Conservation (phyloP, 2,888 invertebrate genomes). For the Heterodera filipjevi region DNA sequence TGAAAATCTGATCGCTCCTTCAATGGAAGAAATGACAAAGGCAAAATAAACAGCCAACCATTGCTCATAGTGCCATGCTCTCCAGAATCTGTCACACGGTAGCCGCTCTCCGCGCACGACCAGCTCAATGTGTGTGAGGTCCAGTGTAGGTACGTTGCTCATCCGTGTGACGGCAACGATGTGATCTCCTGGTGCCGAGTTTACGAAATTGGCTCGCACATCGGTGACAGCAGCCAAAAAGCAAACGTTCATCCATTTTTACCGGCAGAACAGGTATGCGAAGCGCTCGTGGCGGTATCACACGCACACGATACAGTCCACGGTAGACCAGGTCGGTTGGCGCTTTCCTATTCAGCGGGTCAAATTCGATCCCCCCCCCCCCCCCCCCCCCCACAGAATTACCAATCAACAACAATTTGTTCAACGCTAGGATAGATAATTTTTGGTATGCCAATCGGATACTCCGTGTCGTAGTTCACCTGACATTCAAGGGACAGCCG, state of each 20-base stretch:
- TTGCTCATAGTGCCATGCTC: neutral
- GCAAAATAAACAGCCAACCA: neutral
- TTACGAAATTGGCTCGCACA: neutral
- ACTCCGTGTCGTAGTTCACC: neutral
- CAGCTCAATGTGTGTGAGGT: slow-evolving; percentile 19
- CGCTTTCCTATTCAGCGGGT: neutral
- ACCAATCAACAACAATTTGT: neutral
- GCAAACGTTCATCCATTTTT: neutral
- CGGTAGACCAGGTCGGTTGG: neutral
- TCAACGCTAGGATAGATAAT: neutral
- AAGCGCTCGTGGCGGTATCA: slow-evolving; percentile 15
- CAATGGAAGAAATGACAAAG: neutral
- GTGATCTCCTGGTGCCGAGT: neutral
- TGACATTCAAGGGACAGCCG: neutral
- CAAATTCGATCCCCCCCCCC: neutral
- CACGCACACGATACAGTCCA: slow-evolving; percentile 1
- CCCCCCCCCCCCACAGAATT: too few species aligned
- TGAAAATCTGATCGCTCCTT: neutral
- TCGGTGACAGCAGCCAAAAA: neutral
- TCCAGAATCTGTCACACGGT: neutral
- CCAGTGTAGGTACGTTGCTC: slow-evolving; percentile 15
- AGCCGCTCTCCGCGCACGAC: neutral
- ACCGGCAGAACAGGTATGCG: slow-evolving; percentile 7
- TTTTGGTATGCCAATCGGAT: neutral
- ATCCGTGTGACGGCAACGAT: neutral